Evolutionary conservation across 2,888 invertebrate species (phyloP), one percentile per base, ranked within the genome.

Genomic region (Coelinius sp.): DNA sequence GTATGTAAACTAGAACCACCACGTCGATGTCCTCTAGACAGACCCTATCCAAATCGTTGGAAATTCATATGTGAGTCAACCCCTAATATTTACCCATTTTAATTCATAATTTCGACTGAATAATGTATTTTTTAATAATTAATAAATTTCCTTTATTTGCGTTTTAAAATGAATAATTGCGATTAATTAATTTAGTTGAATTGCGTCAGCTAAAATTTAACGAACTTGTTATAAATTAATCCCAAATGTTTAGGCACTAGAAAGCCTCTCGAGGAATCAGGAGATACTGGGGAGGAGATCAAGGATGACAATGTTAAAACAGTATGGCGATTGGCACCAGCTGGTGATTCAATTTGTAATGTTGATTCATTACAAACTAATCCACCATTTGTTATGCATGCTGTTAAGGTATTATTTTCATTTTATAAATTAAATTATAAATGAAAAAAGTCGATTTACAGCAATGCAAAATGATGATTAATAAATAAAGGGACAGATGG

Each of bases 351-450:
- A 82, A 82, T 83, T 82, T 79, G 83, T 77, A 84, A 84, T 82
- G 79, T 81, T 76, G 81, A 83, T 80, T 75, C 79, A 77, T 80
- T 80, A 65, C 82, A 85, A 78, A 84, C 46, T 44, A 68, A 85
- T 80, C 87, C 87, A 79, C 78, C 84, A 80, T 88, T 85, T 83
- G 85, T 88, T 78, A 82, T 86, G 82, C 83, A 81, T 79, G 86
- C 86, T 82, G 86, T 86, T 71, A 87, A 87, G 86, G 87, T 88
- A 86, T 80, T 83, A 74, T 74, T 74, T n/a, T 56, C 63, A 41
- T 77, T 77, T 78, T 25, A 63, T 41, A 14, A 63, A n/a, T 76
- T 80, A 73, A 73, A 78, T 76, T 75, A 75, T 76, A 78, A 76
- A 79, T 73, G 76, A 74, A 78, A 78, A 63, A 63, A 20, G 6